These are phyloP conservation scores for Macrochelys suwanniensis DNA, from an alignment of 2,797 vertebrate genomes.

Conservation along the genomic window DNA sequence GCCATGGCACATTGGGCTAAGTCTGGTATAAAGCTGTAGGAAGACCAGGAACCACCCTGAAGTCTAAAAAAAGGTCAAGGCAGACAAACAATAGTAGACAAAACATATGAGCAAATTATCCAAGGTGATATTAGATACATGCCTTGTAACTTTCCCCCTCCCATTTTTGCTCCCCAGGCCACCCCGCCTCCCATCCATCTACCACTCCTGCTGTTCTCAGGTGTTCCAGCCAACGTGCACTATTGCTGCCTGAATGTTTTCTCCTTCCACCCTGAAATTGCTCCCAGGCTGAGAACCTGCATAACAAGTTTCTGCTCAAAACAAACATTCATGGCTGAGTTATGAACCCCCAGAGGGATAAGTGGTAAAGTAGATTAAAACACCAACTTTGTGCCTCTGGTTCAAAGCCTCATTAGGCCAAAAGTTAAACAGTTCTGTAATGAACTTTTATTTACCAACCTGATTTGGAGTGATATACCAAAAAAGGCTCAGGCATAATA, in stretches of 20 bases:
- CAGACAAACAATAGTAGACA: not conserved
- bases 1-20: not conserved
- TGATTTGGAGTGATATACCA: not conserved
- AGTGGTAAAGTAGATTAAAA: constrained; percentile 64
- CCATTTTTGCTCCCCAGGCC: not conserved
- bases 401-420: constrained; percentile 21
- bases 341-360: constrained; percentile 72
- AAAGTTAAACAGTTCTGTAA: constrained; percentile 45
- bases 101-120: not conserved
- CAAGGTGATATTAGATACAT: fast-evolving
- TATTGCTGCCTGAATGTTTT: fast-evolving
- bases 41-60: not conserved
- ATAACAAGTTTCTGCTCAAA: constrained; percentile 73
- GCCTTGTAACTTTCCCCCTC: not conserved
- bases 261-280: not conserved
- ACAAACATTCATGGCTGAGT: constrained; percentile 73
- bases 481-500: not conserved
- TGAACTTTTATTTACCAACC: constrained; percentile 7
- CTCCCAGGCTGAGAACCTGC: constrained; percentile 65
- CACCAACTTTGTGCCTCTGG: constrained; percentile 53
- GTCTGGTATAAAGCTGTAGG: not conserved
- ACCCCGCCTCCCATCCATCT: fast-evolving
- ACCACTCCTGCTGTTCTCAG: fast-evolving
- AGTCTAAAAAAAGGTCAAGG: not conserved
- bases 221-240: fast-evolving